phyloP scores from a whole-genome alignment of 1,140 invertebrate species.

The Gonioctena quinquepunctata region DNA sequence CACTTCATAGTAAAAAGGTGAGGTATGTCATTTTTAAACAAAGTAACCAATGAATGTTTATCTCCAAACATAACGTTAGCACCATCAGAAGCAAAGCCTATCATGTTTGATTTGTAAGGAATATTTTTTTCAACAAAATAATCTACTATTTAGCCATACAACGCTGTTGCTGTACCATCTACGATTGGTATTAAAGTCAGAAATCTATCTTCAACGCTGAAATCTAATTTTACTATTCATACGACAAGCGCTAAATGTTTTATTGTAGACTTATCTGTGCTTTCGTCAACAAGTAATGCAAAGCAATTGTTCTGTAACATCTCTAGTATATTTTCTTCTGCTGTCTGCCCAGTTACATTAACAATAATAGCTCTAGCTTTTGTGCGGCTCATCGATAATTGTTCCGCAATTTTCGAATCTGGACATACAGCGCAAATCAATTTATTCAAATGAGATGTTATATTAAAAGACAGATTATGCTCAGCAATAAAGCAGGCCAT shows the following conservation, averaged over 20 bases:
- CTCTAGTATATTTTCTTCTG: conserved; percentile 26
- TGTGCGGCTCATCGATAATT: neutral
- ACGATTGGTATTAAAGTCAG: neutral
- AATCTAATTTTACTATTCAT: neutral
- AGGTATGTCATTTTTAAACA: conserved; percentile 11
- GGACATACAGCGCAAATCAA: neutral
- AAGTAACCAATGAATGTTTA: conserved; percentile 44
- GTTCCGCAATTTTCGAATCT: conserved; percentile 1
- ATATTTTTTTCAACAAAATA: conserved; percentile 48
- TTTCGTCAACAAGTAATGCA: conserved; percentile 53
- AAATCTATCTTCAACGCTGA: neutral
- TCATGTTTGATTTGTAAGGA: conserved; percentile 50
- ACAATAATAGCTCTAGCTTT: neutral
- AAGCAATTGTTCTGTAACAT: conserved; percentile 44
- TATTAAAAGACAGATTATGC: conserved; percentile 24
- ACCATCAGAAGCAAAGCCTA: conserved; percentile 53
- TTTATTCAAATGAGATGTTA: neutral
- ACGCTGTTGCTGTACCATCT: neutral
- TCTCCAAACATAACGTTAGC: conserved; percentile 51
- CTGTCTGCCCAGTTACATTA: conserved; percentile 6
- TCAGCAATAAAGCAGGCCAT: conserved; percentile 16
- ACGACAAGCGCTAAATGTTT: neutral
- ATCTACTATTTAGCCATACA: conserved; percentile 21
- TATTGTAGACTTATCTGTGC: conserved; percentile 39
- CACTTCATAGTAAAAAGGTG: conserved; percentile 16